Evolutionary conservation across 2,888 invertebrate species (phyloP).

Genomic region (Heliconius sara): DNA sequence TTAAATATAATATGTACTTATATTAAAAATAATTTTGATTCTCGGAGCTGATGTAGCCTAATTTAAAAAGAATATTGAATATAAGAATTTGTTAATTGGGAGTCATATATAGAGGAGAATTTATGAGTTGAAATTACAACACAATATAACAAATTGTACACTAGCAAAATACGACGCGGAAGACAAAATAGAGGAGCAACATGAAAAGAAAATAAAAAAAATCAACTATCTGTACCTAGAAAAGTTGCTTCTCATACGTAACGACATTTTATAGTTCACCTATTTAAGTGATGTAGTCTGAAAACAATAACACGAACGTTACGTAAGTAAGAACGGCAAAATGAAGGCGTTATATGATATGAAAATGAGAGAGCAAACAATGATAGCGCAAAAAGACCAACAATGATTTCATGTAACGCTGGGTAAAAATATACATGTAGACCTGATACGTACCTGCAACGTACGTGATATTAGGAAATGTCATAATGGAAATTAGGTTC

Average conservation of each 20-base stretch:
- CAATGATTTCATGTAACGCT: conserved; percentile 36
- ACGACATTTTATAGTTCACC: conserved; percentile 18
- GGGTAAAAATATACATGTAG: neutral
- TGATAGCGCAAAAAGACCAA: conserved; percentile 31
- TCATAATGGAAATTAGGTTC: neutral
- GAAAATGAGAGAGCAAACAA: conserved; percentile 37
- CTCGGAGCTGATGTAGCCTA: neutral
- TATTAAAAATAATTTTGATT: neutral
- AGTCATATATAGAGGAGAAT: too few species aligned
- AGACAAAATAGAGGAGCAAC: neutral
- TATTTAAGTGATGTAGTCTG: conserved; percentile 12
- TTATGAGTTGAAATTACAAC: neutral
- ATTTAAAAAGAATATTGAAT: too few species aligned
- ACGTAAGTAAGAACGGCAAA: conserved; percentile 9
- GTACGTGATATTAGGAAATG: conserved; percentile 1
- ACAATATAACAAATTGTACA: neutral
- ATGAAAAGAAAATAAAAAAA: neutral
- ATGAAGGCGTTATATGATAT: conserved; percentile 31
- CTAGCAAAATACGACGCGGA: neutral
- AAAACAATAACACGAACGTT: conserved; percentile 31
- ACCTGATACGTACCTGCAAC: neutral
- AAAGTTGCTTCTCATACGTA: neutral
- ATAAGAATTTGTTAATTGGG: too few species aligned
- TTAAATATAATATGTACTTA: too few species aligned
- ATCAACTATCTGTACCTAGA: neutral